These are phyloP conservation scores for Limulus polyphemus DNA, from an alignment of 2,888 invertebrate species.

Conservation along the genomic window DNA sequence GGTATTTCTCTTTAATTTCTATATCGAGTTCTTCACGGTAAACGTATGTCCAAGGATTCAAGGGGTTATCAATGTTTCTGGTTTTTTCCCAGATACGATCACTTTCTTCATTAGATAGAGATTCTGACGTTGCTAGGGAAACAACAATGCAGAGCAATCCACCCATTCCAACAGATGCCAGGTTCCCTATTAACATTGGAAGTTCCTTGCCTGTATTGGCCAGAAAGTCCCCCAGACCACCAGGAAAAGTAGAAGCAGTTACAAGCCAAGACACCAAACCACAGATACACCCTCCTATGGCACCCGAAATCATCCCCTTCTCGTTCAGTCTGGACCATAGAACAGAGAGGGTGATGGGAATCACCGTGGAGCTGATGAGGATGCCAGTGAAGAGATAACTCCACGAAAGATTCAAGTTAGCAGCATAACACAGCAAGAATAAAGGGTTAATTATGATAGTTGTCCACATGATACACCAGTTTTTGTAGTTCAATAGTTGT, in stretches of 20 bases:
- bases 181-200: slow-evolving; percentile 36
- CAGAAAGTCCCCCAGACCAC: slow-evolving; percentile 32
- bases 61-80: slow-evolving; percentile 38
- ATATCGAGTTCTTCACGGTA: slow-evolving; percentile 4
- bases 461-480: slow-evolving; percentile 35
- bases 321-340: slow-evolving; percentile 35
- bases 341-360: slow-evolving; percentile 35
- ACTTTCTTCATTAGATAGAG: slow-evolving; percentile 8
- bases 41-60: slow-evolving; percentile 36
- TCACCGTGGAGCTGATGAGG: slow-evolving; percentile 36
- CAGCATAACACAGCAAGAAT: slow-evolving; percentile 32
- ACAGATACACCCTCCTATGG: slow-evolving; percentile 31
- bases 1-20: neutral
- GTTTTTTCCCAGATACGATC: slow-evolving; percentile 37
- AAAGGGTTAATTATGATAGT: slow-evolving; percentile 34
- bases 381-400: slow-evolving; percentile 38
- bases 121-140: slow-evolving; percentile 27
- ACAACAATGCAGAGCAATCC: slow-evolving; percentile 32
- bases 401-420: slow-evolving; percentile 35
- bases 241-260: slow-evolving; percentile 32
- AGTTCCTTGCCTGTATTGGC: slow-evolving; percentile 32
- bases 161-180: slow-evolving; percentile 33
- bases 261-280: slow-evolving; percentile 35
- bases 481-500: slow-evolving; percentile 31
- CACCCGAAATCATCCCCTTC: slow-evolving; percentile 34